A percentile compares a stretch with the other conserved stretches of the same genome.
Evolutionary conservation across 2,888 invertebrate genomes (phyloP).

Genomic region (Helobdella robusta): DNA sequence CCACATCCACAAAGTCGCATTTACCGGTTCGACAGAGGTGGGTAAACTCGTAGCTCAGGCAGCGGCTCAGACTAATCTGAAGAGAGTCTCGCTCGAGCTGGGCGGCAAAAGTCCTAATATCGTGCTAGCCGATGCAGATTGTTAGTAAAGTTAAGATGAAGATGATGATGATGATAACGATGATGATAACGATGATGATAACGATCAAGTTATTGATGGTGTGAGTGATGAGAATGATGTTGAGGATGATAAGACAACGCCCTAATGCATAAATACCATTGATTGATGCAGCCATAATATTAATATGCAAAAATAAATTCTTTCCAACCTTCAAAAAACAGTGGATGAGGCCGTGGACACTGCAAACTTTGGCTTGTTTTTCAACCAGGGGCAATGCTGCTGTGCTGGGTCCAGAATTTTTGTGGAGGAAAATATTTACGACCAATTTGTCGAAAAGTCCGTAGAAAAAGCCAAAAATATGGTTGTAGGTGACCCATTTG

Average conservation of each 20-base stretch:
- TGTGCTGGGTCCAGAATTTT: slow-evolving; percentile 84
- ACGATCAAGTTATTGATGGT: not conserved
- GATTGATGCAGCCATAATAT: no score
- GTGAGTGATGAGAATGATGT: not conserved
- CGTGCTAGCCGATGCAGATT: slow-evolving; percentile 71
- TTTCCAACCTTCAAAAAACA: slow-evolving; percentile 9
- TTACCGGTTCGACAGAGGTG: slow-evolving; percentile 70
- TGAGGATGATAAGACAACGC: not conserved
- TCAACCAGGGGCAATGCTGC: slow-evolving; percentile 89
- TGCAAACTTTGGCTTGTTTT: slow-evolving; percentile 65
- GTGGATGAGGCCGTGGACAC: slow-evolving; percentile 38
- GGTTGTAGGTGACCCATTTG: slow-evolving; percentile 74
- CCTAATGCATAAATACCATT: no score
- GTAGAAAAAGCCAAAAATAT: slow-evolving; percentile 65
- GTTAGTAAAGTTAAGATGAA: slow-evolving; percentile 39
- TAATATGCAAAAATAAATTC: not conserved
- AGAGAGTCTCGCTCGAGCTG: slow-evolving; percentile 77
- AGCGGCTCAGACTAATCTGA: slow-evolving; percentile 66
- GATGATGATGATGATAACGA: slow-evolving; percentile 7
- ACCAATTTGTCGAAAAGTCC: slow-evolving; percentile 71
- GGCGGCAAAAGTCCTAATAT: slow-evolving; percentile 91
- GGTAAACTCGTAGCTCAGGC: slow-evolving; percentile 74
- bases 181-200: slow-evolving; percentile 7
- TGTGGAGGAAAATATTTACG: slow-evolving; percentile 79
- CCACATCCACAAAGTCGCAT: slow-evolving; percentile 59